Percentiles rank a stretch among this genome's conserved stretches.
Evolutionary conservation across 2,113 vertebrate genomes (phyloP).

Genomic region (Entomyzon cyanotis): DNA sequence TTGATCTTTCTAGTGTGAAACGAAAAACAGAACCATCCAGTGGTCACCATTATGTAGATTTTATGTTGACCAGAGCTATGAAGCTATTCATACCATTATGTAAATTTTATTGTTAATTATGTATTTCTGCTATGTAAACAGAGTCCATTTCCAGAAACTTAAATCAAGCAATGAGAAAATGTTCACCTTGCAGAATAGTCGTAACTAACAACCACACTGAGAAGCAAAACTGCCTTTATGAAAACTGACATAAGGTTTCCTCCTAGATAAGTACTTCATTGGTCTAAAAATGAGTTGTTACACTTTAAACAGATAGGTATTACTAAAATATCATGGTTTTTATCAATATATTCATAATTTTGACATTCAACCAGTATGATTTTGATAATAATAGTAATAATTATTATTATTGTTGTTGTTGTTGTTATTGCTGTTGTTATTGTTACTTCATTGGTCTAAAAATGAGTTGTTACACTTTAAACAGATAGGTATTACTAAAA

Average conservation of each 20-base stretch:
- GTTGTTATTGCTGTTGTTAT: too few species aligned
- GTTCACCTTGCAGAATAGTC: not conserved
- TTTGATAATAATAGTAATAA: not conserved
- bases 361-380: not conserved
- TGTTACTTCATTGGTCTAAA: not conserved
- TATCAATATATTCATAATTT: not conserved
- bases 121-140: not conserved
- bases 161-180: not conserved
- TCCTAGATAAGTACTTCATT: not conserved
- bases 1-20: not conserved
- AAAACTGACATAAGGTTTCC: not conserved
- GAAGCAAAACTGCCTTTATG: not conserved
- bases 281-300: not conserved
- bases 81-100: not conserved
- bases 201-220: not conserved
- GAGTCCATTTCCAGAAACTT: slow-evolving; percentile 26
- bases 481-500: not conserved
- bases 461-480: not conserved
- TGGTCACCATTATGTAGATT: not conserved
- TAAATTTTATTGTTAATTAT: not conserved
- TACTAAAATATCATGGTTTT: not conserved
- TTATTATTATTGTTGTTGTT: too few species aligned
- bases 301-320: not conserved
- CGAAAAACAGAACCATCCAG: not conserved
- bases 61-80: not conserved